Conservation (phyloP, 2,113 vertebrate species). For the Clarias gariepinus region DNA sequence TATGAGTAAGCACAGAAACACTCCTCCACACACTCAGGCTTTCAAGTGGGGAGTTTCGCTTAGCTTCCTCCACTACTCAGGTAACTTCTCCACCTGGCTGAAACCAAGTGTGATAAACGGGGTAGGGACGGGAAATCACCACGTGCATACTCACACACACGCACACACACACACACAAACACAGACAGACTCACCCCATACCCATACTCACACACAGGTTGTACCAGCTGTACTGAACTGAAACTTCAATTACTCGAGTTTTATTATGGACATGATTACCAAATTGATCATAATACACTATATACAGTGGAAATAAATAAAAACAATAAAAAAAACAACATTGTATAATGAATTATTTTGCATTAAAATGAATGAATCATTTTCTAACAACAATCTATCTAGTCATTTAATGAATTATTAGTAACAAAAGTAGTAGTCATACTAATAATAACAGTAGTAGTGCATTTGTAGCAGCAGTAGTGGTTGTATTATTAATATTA, state of each 20-base stretch:
- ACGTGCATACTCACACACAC: background rate
- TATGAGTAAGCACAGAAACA: slow-evolving; percentile 31
- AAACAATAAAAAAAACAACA: background rate
- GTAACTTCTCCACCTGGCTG: background rate
- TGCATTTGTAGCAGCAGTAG: background rate
- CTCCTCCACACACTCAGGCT: slow-evolving; percentile 18
- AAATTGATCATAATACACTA: background rate
- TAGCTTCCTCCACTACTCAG: background rate
- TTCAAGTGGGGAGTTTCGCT: background rate
- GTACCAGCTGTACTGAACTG: background rate
- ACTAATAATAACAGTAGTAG: background rate
- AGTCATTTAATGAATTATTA: no score
- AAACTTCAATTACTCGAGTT: background rate
- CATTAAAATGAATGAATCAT: background rate
- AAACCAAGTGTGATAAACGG: background rate
- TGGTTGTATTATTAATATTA: background rate
- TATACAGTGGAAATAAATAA: background rate
- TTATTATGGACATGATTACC: background rate
- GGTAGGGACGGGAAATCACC: background rate
- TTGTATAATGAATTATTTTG: background rate
- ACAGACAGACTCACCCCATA: no score
- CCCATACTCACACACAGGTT: background rate
- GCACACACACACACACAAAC: background rate
- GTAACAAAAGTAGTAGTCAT: no score
- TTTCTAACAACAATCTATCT: background rate